Evolutionary conservation across 1,140 invertebrate genomes (phyloP).

Genomic region (Agraylea sexmaculata): DNA sequence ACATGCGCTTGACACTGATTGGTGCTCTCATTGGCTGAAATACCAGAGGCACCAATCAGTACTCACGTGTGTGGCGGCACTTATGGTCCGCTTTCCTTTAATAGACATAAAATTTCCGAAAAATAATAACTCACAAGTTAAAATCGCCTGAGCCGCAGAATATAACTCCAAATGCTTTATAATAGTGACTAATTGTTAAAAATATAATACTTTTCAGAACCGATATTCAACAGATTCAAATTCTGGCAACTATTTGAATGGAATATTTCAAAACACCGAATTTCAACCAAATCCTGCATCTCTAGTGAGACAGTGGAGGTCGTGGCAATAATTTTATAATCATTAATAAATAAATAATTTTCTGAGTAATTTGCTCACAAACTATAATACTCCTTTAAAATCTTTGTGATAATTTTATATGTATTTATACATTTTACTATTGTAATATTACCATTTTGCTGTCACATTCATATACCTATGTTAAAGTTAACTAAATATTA

Average conservation of each 20-base stretch:
- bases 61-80: no score
- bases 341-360: neutral
- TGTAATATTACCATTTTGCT: conserved; percentile 4
- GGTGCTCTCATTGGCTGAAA: no score
- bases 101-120: neutral
- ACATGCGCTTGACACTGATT: no score
- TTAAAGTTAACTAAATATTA: neutral
- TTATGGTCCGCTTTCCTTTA: no score
- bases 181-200: neutral
- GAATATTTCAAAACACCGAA: conserved; percentile 20
- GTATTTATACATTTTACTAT: neutral
- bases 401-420: neutral
- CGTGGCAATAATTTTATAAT: conserved; percentile 15
- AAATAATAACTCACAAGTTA: neutral
- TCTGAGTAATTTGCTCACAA: neutral
- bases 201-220: conserved; percentile 9
- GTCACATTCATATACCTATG: neutral
- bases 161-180: neutral
- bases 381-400: neutral
- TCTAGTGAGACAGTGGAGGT: conserved; percentile 17
- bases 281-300: conserved; percentile 18
- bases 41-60: no score
- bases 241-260: conserved; percentile 12
- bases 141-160: neutral
- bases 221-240: conserved; percentile 11